Conservation (phyloP, 2,113 vertebrate genomes). For the Atlantisia rogersi region DNA sequence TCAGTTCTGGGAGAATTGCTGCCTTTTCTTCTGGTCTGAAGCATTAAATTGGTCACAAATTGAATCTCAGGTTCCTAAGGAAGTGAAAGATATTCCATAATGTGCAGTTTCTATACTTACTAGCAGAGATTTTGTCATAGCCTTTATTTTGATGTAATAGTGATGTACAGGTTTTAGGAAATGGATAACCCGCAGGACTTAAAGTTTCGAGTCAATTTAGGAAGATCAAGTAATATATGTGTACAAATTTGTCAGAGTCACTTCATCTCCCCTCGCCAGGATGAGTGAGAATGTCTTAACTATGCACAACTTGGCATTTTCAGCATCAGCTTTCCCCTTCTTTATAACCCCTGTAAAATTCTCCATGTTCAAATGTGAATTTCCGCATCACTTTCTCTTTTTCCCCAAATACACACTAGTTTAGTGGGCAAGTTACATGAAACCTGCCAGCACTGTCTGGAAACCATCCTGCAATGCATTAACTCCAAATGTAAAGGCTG, state of each 20-base stretch:
- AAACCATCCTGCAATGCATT: not conserved
- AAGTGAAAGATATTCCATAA: slow-evolving; percentile 4
- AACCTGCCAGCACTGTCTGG: not conserved
- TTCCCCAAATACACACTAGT: not conserved
- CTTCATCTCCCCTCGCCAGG: not conserved
- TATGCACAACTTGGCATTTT: not conserved
- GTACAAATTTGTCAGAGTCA: not conserved
- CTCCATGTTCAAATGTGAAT: not conserved
- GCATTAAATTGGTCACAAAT: slow-evolving; percentile 32
- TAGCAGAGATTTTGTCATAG: not conserved
- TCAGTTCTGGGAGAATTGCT: slow-evolving; percentile 41
- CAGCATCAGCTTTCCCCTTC: not conserved
- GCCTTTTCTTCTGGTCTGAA: slow-evolving; percentile 24
- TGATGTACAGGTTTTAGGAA: not conserved
- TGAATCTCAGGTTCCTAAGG: not conserved
- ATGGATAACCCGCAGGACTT: not conserved
- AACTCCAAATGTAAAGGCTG: not conserved
- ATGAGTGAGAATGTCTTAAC: not conserved
- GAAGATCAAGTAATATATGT: not conserved
- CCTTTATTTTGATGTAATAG: not conserved
- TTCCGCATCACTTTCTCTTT: not conserved
- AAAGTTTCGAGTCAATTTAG: not conserved
- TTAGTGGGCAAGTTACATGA: not conserved
- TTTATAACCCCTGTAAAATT: not conserved
- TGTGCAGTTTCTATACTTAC: not conserved